A percentile compares a stretch with the other conserved stretches of the same genome.
Conservation (phyloP, 2,113 vertebrate species). For the Apaloderma vittatum region DNA sequence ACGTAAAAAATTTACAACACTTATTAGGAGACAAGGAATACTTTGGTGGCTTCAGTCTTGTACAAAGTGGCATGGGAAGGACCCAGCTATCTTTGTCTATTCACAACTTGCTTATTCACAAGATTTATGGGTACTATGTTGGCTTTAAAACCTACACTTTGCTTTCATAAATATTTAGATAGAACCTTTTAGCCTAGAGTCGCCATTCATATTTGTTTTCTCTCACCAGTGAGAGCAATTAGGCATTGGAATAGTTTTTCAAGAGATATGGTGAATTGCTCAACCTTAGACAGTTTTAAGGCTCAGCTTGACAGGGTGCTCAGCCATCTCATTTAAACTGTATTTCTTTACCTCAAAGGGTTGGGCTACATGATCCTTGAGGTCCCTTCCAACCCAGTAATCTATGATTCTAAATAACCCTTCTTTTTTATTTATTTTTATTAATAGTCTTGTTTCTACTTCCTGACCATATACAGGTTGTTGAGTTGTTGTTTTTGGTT, state of each 20-base stretch:
- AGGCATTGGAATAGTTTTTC: too few relatives aligned
- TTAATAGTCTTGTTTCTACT: neutral
- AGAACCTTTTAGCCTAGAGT: neutral
- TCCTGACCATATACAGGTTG: neutral
- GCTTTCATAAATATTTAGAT: neutral
- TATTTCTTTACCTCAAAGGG: too few relatives aligned
- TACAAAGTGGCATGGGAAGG: neutral
- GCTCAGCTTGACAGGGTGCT: too few relatives aligned
- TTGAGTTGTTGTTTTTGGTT: neutral
- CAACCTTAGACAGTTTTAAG: too few relatives aligned
- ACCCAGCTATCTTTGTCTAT: neutral
- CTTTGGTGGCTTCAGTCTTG: neutral
- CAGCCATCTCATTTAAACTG: too few relatives aligned
- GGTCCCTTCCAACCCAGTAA: too few relatives aligned
- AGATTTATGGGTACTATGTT: neutral
- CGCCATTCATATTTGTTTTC: neutral
- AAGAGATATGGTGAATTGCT: too few relatives aligned
- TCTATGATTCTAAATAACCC: too few relatives aligned
- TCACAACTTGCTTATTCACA: neutral
- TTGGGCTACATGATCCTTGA: too few relatives aligned
- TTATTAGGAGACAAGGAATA: neutral
- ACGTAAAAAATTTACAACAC: neutral
- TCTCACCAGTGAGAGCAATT: neutral
- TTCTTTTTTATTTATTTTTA: neutral
- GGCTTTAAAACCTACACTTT: neutral